Conservation (phyloP, 2,113 vertebrate genomes). For the Malurus melanocephalus region DNA sequence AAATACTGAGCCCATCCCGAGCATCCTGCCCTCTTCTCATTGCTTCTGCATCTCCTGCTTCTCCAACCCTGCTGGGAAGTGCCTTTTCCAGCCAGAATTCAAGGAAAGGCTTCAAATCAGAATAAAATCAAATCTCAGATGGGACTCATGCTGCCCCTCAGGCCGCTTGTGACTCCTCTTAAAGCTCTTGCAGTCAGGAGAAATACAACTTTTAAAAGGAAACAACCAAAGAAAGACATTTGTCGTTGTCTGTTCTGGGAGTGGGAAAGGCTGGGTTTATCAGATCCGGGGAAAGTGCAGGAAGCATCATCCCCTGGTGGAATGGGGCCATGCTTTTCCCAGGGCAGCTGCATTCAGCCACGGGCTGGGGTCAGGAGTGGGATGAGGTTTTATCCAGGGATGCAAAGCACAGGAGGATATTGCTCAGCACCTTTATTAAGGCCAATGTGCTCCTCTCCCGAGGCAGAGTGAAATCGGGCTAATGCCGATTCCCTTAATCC, state of each 20-base stretch:
- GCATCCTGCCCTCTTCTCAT: background rate
- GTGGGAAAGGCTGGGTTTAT: background rate
- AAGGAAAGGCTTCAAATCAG: background rate
- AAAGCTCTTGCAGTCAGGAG: background rate
- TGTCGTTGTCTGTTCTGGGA: background rate
- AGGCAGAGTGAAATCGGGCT: constrained; percentile 31
- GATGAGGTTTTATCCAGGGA: background rate
- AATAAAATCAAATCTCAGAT: background rate
- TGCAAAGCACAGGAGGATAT: background rate
- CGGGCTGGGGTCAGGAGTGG: accelerated
- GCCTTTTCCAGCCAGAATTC: background rate
- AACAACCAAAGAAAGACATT: background rate
- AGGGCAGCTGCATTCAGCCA: background rate
- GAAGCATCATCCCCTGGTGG: background rate
- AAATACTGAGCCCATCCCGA: background rate
- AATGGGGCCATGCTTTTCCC: background rate
- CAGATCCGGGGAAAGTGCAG: background rate
- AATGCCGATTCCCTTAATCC: constrained; percentile 31
- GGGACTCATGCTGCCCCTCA: background rate
- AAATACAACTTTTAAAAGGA: background rate
- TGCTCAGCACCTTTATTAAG: constrained; percentile 1
- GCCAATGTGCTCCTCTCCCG: constrained; percentile 29
- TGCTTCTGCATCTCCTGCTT: background rate
- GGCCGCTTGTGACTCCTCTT: background rate
- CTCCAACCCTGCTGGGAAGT: background rate